phyloP scores from a whole-genome alignment of 2,888 invertebrate genomes.

The Galeruca laticollis region DNA sequence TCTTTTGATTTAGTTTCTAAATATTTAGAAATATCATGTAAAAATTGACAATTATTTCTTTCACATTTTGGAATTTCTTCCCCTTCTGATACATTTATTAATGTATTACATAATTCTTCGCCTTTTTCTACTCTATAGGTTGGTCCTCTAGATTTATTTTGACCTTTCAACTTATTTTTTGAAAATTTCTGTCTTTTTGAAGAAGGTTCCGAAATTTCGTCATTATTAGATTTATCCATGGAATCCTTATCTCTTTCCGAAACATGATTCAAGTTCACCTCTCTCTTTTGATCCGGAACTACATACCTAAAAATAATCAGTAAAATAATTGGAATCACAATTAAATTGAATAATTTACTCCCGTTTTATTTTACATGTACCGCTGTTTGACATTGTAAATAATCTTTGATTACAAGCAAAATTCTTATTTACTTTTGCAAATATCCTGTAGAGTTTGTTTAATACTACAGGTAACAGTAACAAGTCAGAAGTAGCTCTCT shows the following conservation, averaged over 20 bases:
- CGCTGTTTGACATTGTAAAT: constrained; percentile 16
- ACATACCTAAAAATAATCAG: constrained; percentile 64
- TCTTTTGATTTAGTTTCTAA: constrained; percentile 80
- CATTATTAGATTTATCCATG: constrained; percentile 49
- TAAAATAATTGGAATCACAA: background rate
- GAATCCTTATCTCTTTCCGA: constrained; percentile 65
- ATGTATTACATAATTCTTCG: constrained; percentile 77
- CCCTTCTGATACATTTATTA: constrained; percentile 70
- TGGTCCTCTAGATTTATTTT: constrained; percentile 84
- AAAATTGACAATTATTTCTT: constrained; percentile 78
- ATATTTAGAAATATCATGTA: constrained; percentile 82
- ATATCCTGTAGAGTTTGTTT: no score
- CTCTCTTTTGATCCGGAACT: constrained; percentile 65
- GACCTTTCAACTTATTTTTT: constrained; percentile 72
- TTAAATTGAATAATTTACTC: constrained; percentile 16
- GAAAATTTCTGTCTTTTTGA: constrained; percentile 62
- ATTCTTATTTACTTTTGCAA: no score
- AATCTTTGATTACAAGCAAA: background rate
- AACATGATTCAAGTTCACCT: constrained; percentile 64
- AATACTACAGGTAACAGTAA: no score
- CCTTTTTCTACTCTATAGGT: constrained; percentile 73
- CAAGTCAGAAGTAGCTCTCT: no score
- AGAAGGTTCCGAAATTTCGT: constrained; percentile 58
- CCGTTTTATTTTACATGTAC: constrained; percentile 29
- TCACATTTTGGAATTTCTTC: constrained; percentile 68